These are phyloP conservation scores for Cataglyphis cursor DNA, from an alignment of 2,888 invertebrate genomes.

Conservation along the genomic window DNA sequence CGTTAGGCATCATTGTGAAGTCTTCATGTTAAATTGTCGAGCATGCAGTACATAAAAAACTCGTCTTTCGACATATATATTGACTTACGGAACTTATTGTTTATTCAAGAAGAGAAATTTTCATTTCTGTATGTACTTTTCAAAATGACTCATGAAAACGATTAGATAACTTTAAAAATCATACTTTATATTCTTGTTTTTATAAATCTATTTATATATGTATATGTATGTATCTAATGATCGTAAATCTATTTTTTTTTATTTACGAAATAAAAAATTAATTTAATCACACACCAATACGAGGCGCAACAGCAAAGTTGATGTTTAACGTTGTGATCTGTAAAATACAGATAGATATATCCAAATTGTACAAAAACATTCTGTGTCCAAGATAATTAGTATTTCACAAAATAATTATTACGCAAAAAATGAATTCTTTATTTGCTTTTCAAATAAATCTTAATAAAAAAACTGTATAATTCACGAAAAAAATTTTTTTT, in stretches of 20 bases:
- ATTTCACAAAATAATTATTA: not conserved
- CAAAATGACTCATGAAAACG: not conserved
- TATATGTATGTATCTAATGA: not conserved
- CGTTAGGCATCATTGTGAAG: constrained; percentile 42
- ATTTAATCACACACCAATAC: not conserved
- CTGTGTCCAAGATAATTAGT: not conserved
- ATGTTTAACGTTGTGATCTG: not conserved
- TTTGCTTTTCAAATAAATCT: not conserved
- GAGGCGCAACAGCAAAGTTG: not conserved
- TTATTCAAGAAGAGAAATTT: not conserved
- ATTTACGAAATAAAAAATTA: not conserved
- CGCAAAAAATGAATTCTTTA: not conserved
- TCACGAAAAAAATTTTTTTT: not conserved
- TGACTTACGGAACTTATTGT: not conserved
- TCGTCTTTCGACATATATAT: constrained; percentile 5
- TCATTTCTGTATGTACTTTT: not conserved
- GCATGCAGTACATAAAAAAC: constrained; percentile 4
- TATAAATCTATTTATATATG: not conserved
- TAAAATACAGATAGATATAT: not conserved
- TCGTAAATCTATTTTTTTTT: not conserved
- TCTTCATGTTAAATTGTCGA: constrained; percentile 38
- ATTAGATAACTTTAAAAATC: not conserved
- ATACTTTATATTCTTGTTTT: not conserved
- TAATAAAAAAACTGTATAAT: not conserved
- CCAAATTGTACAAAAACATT: not conserved